Base-by-base conservation (phyloP, 1,140 invertebrate genomes). In the Drosophila kohkoa region DNA sequence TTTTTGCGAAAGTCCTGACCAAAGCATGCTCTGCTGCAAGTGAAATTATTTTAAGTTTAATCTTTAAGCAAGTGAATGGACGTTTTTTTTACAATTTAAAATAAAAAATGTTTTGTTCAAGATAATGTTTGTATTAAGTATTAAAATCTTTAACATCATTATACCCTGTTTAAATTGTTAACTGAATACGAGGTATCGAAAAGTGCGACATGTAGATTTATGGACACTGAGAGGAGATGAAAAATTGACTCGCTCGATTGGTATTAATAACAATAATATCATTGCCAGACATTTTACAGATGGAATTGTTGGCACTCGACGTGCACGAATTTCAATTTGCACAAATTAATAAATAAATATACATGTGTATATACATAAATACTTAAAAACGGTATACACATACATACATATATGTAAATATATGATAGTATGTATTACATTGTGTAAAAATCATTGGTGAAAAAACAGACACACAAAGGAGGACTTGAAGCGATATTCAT, bases 291-390 rank as follows among this genome's bases (percentile, higher is more conserved):
- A 78, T 70, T 78, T 75, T 70, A 69, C 67, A 82, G 68, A 70
- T 80, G 71, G 65, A 77, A 63, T 45, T 77, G 82, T 71, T 82
- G 75, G 65, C 79, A 74, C 79, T 81, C 63, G 71, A 45, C 15
- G 38, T 71, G 55, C 58, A 79, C 71, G 75, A 79, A 87, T 86
- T 88, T 87, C 76, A 88, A 86, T 88, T 82, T 86, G 30, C 59
- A 68, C 35, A 67, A 60, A 75, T 77, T 52, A 74, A 74, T 63
- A 77, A 69, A 63, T 64, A 46, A 51, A 43, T 68, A 48, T 51
- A 64, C 38, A 52, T 48, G 1, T 51, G 16, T 38, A 25, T 57
- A 20, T 51, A 68, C 35, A 20, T 30, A 25, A 38, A 38, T 38
- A 38, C 35, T 54, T 5, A n/a, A 25, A 25, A 25, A 25, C 3